These are phyloP conservation scores for Ginglymostoma cirratum DNA, from an alignment of 2,113 vertebrate species.

Conservation along the genomic window DNA sequence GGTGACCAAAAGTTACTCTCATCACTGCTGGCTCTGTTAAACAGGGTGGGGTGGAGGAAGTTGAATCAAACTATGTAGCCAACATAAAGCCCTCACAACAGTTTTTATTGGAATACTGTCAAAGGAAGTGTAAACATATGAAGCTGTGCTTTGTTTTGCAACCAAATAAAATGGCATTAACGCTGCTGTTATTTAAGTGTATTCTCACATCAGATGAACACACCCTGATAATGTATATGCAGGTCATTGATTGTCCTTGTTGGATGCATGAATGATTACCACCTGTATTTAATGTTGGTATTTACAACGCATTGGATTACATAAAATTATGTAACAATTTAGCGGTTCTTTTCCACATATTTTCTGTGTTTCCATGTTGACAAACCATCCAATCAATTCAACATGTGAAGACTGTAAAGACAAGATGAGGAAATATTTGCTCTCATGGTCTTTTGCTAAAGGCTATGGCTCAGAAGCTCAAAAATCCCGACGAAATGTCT, in stretches of 20 bases:
- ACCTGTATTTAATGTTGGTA: background rate
- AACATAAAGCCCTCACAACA: background rate
- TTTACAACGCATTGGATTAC: background rate
- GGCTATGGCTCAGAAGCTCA: background rate
- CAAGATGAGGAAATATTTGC: background rate
- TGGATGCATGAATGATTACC: background rate
- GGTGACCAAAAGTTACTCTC: background rate
- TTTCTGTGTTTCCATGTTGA: background rate
- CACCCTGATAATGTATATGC: background rate
- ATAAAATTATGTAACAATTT: background rate
- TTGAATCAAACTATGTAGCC: background rate
- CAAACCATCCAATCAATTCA: background rate
- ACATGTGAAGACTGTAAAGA: background rate
- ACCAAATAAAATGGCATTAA: background rate
- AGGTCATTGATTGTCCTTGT: background rate
- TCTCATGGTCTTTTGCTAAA: background rate
- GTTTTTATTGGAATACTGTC: background rate
- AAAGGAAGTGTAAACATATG: background rate
- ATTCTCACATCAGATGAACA: background rate
- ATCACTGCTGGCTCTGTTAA: background rate
- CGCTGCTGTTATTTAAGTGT: background rate
- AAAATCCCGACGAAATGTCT: background rate
- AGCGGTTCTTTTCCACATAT: background rate
- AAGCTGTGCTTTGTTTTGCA: background rate
- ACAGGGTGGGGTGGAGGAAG: too few species aligned